Conservation (phyloP, 53 echinoderm and acorn worm genomes). For the Paelopatides confundens region DNA sequence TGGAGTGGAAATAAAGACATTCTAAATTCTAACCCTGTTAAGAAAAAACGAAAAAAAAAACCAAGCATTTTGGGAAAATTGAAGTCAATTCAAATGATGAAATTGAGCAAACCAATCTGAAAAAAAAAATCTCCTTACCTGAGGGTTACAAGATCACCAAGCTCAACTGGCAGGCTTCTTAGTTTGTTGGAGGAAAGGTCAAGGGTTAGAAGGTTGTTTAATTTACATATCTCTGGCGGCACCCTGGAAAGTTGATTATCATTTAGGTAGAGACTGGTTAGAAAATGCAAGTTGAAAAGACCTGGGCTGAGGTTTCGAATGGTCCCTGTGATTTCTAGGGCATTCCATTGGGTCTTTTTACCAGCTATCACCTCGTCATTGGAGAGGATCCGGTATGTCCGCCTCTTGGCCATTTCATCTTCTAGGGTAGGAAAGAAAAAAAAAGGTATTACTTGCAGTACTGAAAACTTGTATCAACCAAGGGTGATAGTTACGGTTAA, state of each 20-base stretch:
- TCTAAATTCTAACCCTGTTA: too few relatives aligned
- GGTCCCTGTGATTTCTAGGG: conserved; percentile 95
- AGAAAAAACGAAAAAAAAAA: too few relatives aligned
- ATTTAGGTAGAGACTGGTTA: conserved; percentile 92
- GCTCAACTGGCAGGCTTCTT: conserved; percentile 90
- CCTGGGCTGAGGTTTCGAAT: conserved; percentile 97
- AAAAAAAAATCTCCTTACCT: conserved; percentile 64
- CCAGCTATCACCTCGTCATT: conserved; percentile 95
- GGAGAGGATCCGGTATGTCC: conserved; percentile 91
- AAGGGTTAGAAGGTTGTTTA: conserved; percentile 77
- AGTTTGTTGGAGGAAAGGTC: conserved; percentile 97
- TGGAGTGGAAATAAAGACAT: too few relatives aligned
- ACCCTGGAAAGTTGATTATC: conserved; percentile 97
- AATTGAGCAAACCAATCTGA: too few relatives aligned
- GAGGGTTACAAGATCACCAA: conserved; percentile 92
- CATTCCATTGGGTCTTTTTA: conserved; percentile 95
- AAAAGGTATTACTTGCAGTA: too few relatives aligned
- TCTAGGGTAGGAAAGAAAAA: neutral
- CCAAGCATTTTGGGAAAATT: too few relatives aligned
- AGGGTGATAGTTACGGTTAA: too few relatives aligned
- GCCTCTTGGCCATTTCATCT: conserved; percentile 55
- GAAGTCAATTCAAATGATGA: too few relatives aligned
- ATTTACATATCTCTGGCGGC: conserved; percentile 93
- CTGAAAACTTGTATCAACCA: too few relatives aligned
- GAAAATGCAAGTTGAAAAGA: conserved; percentile 86